Conservation (phyloP, 2,888 invertebrate species). For the Ditylenchus weischeri region DNA sequence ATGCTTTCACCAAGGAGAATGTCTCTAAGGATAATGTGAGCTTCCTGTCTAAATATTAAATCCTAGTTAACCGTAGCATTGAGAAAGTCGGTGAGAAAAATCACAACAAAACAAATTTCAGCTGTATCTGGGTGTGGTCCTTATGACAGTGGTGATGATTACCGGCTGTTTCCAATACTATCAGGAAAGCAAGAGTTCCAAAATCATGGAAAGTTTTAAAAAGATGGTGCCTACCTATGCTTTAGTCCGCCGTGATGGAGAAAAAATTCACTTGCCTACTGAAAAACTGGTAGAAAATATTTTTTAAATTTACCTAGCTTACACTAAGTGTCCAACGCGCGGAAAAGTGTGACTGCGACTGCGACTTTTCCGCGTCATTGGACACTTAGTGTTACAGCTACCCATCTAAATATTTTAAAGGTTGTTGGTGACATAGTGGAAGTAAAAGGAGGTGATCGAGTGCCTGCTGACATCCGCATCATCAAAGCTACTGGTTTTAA, state of each 20-base stretch:
- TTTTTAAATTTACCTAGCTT: background rate
- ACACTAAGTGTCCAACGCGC: no score
- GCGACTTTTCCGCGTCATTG: no score
- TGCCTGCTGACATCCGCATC: slow-evolving; percentile 93
- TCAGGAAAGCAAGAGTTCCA: slow-evolving; percentile 69
- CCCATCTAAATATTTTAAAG: slow-evolving; percentile 64
- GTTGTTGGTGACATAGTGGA: slow-evolving; percentile 95
- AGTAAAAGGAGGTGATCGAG: slow-evolving; percentile 95
- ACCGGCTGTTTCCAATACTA: slow-evolving; percentile 72
- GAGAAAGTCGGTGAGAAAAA: no score
- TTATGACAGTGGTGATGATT: slow-evolving; percentile 68
- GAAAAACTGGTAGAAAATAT: background rate
- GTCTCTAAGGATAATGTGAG: slow-evolving; percentile 61
- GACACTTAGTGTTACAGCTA: no score
- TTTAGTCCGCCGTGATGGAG: slow-evolving; percentile 68
- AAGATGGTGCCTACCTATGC: slow-evolving; percentile 66
- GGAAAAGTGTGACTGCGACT: background rate
- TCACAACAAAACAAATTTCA: slow-evolving; percentile 16
- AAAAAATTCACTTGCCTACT: slow-evolving; percentile 59
- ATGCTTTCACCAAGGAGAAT: slow-evolving; percentile 59
- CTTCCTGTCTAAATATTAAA: background rate
- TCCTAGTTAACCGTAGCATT: background rate
- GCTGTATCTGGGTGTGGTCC: slow-evolving; percentile 38
- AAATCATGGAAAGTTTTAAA: slow-evolving; percentile 42
- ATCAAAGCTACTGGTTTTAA: slow-evolving; percentile 91